phyloP scores from a whole-genome alignment of 92 coral and sea anemone genomes.

The Zoanthus gigantus region DNA sequence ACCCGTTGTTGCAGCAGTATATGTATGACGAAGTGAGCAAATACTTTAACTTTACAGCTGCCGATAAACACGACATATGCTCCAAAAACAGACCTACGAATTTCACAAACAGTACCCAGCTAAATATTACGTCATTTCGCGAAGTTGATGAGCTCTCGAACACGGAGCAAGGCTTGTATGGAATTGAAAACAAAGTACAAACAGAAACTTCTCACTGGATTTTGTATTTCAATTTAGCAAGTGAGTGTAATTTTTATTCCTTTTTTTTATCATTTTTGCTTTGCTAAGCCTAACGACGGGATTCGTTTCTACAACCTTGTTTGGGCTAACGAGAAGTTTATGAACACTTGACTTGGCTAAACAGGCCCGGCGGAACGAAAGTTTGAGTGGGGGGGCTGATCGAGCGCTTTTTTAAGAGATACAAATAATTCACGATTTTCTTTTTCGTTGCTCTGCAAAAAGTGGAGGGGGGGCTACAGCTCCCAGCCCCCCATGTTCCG shows the following conservation, averaged over 20 bases:
- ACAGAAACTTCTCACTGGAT: constrained; percentile 66
- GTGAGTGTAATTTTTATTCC: constrained; percentile 45
- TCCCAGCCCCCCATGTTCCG: too few species aligned
- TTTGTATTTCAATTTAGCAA: constrained; percentile 50
- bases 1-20: constrained; percentile 63
- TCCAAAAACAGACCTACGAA: not conserved
- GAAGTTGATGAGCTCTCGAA: not conserved
- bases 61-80: constrained; percentile 45
- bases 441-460: too few species aligned
- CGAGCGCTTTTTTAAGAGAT: too few species aligned
- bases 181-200: constrained; percentile 61
- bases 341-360: too few species aligned
- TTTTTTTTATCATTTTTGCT: not conserved
- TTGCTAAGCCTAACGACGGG: not conserved
- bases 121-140: not conserved
- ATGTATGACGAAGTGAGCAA: constrained; percentile 52
- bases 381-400: too few species aligned
- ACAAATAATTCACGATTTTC: too few species aligned
- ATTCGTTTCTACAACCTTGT: too few species aligned
- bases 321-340: too few species aligned
- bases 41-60: constrained; percentile 53
- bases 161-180: not conserved
- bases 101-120: constrained; percentile 17
- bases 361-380: too few species aligned
- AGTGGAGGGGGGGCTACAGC: too few species aligned